Percentiles rank a stretch among this genome's conserved stretches.
Conservation (phyloP, 2,888 invertebrate species). For the Orthosia gracilis region DNA sequence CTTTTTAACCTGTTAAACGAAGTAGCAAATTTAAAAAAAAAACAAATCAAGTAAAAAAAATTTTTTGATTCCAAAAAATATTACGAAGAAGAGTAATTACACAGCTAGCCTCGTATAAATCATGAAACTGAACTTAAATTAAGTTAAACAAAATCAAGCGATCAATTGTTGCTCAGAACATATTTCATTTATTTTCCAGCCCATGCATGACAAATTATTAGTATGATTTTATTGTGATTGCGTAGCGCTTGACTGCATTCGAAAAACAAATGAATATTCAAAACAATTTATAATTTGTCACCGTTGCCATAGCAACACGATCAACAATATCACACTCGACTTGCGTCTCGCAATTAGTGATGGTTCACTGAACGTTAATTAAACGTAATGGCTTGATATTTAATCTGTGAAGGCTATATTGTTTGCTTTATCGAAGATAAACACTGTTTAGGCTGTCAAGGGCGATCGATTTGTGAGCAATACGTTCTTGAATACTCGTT, state of each 20-base stretch:
- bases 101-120: too few species aligned
- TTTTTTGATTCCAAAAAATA: too few species aligned
- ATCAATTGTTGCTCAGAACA: background rate
- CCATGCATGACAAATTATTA: background rate
- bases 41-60: too few species aligned
- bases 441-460: conserved; percentile 74
- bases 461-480: conserved; percentile 66
- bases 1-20: background rate
- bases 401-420: conserved; percentile 81
- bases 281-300: conserved; percentile 35
- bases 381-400: conserved; percentile 82
- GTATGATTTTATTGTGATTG: background rate
- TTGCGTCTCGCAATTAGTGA: conserved; percentile 75
- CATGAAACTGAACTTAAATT: too few species aligned
- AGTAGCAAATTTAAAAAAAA: too few species aligned
- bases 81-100: too few species aligned
- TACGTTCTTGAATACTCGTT: conserved; percentile 24
- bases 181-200: background rate
- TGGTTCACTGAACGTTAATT: conserved; percentile 82
- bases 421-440: conserved; percentile 81
- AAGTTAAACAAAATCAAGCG: background rate
- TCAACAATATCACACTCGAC: conserved; percentile 56
- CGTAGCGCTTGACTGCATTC: background rate
- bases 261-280: conserved; percentile 35
- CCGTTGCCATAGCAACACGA: conserved; percentile 42